Conservation (phyloP, 1,140 invertebrate species). For the Sminthurinus signatus region DNA sequence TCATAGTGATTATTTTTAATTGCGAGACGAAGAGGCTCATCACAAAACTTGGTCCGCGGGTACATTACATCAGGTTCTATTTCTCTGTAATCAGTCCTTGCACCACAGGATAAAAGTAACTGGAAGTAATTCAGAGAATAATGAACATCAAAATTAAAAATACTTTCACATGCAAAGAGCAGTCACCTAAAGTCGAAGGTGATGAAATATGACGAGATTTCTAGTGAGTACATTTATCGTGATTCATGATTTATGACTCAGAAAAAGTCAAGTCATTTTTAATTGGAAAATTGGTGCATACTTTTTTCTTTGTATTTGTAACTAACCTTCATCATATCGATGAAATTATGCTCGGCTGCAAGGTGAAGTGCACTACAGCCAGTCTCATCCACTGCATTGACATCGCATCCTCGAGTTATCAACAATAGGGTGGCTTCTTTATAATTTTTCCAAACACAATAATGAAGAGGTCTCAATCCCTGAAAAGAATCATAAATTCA, state of each 20-base stretch:
- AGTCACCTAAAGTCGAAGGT: too few relatives aligned
- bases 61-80: constrained; percentile 51
- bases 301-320: too few relatives aligned
- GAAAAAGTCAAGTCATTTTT: too few relatives aligned
- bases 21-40: constrained; percentile 73
- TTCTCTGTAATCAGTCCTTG: constrained; percentile 68
- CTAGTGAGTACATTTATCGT: too few relatives aligned
- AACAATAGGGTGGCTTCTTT: constrained; percentile 69
- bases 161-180: too few relatives aligned
- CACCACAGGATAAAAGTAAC: constrained; percentile 70
- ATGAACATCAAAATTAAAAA: too few relatives aligned
- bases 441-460: constrained; percentile 80
- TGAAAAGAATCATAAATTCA: constrained; percentile 42
- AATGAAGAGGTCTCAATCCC: constrained; percentile 81
- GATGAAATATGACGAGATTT: too few relatives aligned
- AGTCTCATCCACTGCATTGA: constrained; percentile 79
- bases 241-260: too few relatives aligned
- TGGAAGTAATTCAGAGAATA: too few relatives aligned
- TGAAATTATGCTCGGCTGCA: constrained; percentile 74
- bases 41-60: constrained; percentile 61
- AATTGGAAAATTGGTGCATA: too few relatives aligned
- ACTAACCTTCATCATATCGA: constrained; percentile 55
- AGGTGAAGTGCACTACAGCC: constrained; percentile 71
- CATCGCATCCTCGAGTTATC: constrained; percentile 68
- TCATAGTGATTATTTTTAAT: constrained; percentile 78